Base-by-base conservation (phyloP, 2,888 invertebrate genomes). In the Tetramorium bicarinatum region DNA sequence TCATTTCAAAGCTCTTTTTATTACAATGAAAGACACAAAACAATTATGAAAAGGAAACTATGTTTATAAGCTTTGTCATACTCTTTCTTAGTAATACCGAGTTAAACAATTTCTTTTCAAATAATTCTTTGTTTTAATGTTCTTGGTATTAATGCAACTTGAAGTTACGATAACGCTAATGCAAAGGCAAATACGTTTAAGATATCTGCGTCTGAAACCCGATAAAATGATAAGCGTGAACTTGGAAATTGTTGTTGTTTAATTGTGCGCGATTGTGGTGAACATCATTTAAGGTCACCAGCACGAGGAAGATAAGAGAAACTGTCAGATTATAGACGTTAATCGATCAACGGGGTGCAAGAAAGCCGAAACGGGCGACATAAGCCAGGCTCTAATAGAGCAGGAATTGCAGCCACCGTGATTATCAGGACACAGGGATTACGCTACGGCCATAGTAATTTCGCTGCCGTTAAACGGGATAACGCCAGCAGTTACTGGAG, bases 291-390 rank as follows among this genome's bases (percentile, higher is more conserved):
- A 47, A 83, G 84, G 61, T 67, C 80, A 75, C 66, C 71, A 79
- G 61, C 41, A 29, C 44, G 56, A 41, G 64, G 29, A 25, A 71
- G 82, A 85, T 83, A 81, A 85, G 83, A 87, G 84, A 52, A 49
- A 77, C 82, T 41, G 72, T 62, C n/a, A 52, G 80, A 87, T 87
- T 85, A 85, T 75, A 49, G 83, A 85, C 83, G 84, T 86, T 87
- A 80, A 91, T 91, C 89, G 87, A 91, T 88, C 85, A 85, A 85
- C 67, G 76, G 76, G 38, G 71, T 54, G 86, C 59, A 82, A 83
- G 83, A 69, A 41, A 75, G 64, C 13, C 72, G 80, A 84, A 82
- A 84, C 71, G 80, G 66, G 61, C 38, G 59, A 72, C 76, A 82
- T 75, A 87, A 85, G 84, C 84, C 67, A 21, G n/a, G 29, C 18